phyloP scores from a whole-genome alignment of 2,797 vertebrate species.

The Pristis pectinata region DNA sequence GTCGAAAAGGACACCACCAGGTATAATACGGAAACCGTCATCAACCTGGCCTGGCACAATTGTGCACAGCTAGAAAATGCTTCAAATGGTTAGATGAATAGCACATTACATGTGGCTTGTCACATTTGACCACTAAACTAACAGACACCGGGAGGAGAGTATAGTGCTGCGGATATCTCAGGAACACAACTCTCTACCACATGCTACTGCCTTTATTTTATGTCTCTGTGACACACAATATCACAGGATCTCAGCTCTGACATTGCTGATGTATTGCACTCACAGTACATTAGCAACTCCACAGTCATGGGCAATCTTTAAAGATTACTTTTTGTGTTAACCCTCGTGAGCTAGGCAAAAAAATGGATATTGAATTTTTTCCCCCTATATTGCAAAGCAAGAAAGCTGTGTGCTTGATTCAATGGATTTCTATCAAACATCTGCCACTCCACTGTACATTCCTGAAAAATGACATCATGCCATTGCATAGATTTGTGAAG shows the following conservation, averaged over 20 bases:
- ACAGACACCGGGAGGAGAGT: not conserved
- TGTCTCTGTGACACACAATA: not conserved
- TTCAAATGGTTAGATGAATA: not conserved
- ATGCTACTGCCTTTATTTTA: not conserved
- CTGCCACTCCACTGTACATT: not conserved
- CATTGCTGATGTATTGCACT: conserved; percentile 7
- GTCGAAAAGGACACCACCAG: not conserved
- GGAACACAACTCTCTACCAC: not conserved
- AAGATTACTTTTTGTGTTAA: not conserved
- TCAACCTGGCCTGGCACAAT: not conserved
- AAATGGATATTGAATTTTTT: not conserved
- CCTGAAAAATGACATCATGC: not conserved
- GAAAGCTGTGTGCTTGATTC: not conserved
- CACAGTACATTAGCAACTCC: not conserved
- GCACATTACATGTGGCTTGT: not conserved
- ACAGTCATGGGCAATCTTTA: not conserved
- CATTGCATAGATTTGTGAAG: conserved; percentile 1
- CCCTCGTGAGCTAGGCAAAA: not conserved
- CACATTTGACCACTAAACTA: too few species aligned
- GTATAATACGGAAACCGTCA: not conserved
- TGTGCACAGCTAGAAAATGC: not conserved
- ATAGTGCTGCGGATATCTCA: not conserved
- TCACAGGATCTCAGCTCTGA: not conserved
- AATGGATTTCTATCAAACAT: not conserved
- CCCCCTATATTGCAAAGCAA: not conserved